phyloP scores from a whole-genome alignment of 2,888 invertebrate species.

The Melanchra persicariae region DNA sequence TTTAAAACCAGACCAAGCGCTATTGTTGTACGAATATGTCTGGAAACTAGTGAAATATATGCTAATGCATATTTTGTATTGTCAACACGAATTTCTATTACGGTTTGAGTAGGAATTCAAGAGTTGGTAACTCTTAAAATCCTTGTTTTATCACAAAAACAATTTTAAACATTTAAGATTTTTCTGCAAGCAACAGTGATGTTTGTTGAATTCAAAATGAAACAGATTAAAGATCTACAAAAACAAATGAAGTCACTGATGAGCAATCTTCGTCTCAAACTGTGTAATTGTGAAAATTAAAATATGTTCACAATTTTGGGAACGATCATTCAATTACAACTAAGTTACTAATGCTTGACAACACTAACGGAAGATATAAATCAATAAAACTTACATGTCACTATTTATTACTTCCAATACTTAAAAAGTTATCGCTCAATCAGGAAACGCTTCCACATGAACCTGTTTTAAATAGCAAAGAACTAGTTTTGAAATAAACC shows the following conservation, averaged over 20 bases:
- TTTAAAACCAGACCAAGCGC: conserved; percentile 46
- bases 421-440: conserved; percentile 28
- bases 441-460: conserved; percentile 24
- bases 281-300: neutral
- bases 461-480: conserved; percentile 21
- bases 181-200: neutral
- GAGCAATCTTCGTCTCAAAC: neutral
- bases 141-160: neutral
- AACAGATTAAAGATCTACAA: neutral
- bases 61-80: conserved; percentile 32
- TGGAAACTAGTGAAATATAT: conserved; percentile 34
- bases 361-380: conserved; percentile 2
- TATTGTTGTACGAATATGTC: conserved; percentile 51
- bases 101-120: neutral
- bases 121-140: neutral
- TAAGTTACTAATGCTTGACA: neutral
- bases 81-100: conserved; percentile 8
- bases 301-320: neutral
- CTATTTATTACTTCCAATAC: conserved; percentile 25
- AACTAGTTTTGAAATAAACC: conserved; percentile 25
- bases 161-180: neutral
- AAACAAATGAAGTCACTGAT: neutral
- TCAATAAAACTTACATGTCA: conserved; percentile 3
- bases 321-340: neutral
- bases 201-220: neutral